Conservation (phyloP, 1,140 invertebrate species). For the Leptestheria dahalacensis region DNA sequence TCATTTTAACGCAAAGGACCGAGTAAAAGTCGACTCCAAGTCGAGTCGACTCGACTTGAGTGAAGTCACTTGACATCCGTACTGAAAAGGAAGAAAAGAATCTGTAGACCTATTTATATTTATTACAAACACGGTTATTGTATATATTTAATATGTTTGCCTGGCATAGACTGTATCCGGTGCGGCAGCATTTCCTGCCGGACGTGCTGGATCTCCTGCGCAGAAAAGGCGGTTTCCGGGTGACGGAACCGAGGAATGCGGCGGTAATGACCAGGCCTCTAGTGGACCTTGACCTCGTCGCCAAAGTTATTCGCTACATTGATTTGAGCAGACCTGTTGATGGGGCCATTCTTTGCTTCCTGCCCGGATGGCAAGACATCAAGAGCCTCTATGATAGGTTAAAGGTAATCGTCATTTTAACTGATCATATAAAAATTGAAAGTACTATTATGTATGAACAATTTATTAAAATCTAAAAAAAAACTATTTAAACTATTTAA, state of each 20-base stretch:
- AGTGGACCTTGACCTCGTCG: conserved; percentile 15
- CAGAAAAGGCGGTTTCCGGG: background rate
- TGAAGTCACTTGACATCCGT: too few relatives aligned
- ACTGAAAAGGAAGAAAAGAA: too few relatives aligned
- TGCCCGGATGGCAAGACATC: conserved; percentile 46
- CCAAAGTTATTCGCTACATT: conserved; percentile 18
- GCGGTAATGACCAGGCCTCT: background rate
- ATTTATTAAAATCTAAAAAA: too few relatives aligned
- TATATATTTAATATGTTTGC: too few relatives aligned
- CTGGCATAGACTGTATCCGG: conserved; percentile 39
- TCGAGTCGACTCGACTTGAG: too few relatives aligned
- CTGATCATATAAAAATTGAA: background rate
- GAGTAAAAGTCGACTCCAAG: too few relatives aligned
- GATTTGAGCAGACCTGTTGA: conserved; percentile 29
- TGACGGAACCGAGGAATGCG: conserved; percentile 1
- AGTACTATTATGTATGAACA: too few relatives aligned
- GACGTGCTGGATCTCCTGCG: conserved; percentile 22
- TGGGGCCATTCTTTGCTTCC: conserved; percentile 45
- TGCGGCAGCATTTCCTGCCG: conserved; percentile 39
- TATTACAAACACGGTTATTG: too few relatives aligned
- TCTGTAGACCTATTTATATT: too few relatives aligned
- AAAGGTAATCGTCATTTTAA: background rate
- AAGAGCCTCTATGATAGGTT: conserved; percentile 25
- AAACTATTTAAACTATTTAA: too few relatives aligned
- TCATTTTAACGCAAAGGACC: too few relatives aligned